These are phyloP conservation scores for Malthinus flaveolus DNA, from an alignment of 2,888 invertebrate genomes.

Conservation along the genomic window DNA sequence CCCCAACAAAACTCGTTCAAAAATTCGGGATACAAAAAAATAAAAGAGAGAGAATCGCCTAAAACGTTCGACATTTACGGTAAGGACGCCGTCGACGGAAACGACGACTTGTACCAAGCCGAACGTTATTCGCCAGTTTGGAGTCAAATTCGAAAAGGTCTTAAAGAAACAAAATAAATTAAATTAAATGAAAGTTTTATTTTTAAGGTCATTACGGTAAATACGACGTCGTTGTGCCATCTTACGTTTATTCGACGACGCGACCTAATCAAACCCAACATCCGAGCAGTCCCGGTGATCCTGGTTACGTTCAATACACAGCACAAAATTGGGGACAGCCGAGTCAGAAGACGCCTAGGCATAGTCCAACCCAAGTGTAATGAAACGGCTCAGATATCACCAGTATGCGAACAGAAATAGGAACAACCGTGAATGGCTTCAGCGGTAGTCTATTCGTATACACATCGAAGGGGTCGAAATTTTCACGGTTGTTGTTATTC, in stretches of 20 bases:
- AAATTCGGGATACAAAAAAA: conserved; percentile 28
- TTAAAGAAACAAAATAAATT: neutral
- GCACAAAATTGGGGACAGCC: conserved; percentile 66
- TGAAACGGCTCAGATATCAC: too few relatives aligned
- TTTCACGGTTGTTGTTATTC: too few relatives aligned
- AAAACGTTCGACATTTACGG: conserved; percentile 49
- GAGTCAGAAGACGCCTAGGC: conserved; percentile 59
- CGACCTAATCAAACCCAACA: conserved; percentile 53
- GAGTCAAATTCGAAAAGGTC: conserved; percentile 53
- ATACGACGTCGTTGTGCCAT: conserved; percentile 55
- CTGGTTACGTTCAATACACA: conserved; percentile 73
- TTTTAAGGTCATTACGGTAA: conserved; percentile 53
- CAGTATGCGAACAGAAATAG: too few relatives aligned
- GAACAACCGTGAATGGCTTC: too few relatives aligned
- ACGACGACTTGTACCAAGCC: conserved; percentile 13
- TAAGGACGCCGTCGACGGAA: conserved; percentile 45
- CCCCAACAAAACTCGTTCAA: conserved; percentile 29
- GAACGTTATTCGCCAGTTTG: conserved; percentile 53
- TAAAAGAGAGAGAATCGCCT: conserved; percentile 33
- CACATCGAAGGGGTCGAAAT: too few relatives aligned
- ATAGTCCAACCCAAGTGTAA: conserved; percentile 27
- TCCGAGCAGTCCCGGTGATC: conserved; percentile 71
- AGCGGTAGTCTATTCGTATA: too few relatives aligned
- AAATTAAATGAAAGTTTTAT: conserved; percentile 9
- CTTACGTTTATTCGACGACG: conserved; percentile 49